Percentiles rank a stretch among this genome's conserved stretches.
Conservation (phyloP, 2,797 vertebrate species). For the Odontamblyopus lacepedii region DNA sequence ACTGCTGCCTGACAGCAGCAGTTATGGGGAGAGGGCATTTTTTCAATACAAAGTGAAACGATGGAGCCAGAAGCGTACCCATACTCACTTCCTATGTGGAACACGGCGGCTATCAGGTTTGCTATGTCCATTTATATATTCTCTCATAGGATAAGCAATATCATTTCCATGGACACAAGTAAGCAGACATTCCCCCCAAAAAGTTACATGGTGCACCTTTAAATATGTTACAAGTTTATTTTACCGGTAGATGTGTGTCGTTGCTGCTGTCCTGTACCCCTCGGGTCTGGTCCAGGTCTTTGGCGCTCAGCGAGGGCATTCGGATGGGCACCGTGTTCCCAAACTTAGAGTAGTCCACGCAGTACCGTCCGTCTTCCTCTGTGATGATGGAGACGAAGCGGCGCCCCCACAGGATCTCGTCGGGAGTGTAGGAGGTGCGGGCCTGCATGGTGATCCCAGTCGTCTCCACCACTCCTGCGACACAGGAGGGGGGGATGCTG, state of each 20-base stretch:
- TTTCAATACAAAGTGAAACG: too few relatives aligned
- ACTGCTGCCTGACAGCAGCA: too few relatives aligned
- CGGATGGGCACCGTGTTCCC: constrained; percentile 91
- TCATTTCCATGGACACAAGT: too few relatives aligned
- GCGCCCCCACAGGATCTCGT: constrained; percentile 96
- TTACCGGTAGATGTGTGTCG: constrained; percentile 44
- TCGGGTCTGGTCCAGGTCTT: constrained; percentile 87
- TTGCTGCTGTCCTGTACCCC: constrained; percentile 66
- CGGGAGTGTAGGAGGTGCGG: constrained; percentile 91
- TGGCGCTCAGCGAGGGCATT: constrained; percentile 88
- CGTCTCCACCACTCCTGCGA: constrained; percentile 91
- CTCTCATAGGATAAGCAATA: too few relatives aligned
- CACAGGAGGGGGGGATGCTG: background rate
- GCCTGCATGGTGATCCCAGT: constrained; percentile 97
- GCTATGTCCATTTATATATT: too few relatives aligned
- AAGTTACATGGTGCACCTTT: too few relatives aligned
- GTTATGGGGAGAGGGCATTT: too few relatives aligned
- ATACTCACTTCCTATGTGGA: too few relatives aligned
- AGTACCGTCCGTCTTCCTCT: constrained; percentile 93
- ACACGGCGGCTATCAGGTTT: too few relatives aligned
- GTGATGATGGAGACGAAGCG: constrained; percentile 94
- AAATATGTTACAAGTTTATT: too few relatives aligned
- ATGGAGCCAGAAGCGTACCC: too few relatives aligned
- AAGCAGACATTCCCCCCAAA: too few relatives aligned
- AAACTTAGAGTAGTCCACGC: constrained; percentile 96